Percentiles rank a stretch among this genome's conserved stretches.
phyloP scores from a whole-genome alignment of 2,797 vertebrate genomes.

The Kryptopterus vitreolus region DNA sequence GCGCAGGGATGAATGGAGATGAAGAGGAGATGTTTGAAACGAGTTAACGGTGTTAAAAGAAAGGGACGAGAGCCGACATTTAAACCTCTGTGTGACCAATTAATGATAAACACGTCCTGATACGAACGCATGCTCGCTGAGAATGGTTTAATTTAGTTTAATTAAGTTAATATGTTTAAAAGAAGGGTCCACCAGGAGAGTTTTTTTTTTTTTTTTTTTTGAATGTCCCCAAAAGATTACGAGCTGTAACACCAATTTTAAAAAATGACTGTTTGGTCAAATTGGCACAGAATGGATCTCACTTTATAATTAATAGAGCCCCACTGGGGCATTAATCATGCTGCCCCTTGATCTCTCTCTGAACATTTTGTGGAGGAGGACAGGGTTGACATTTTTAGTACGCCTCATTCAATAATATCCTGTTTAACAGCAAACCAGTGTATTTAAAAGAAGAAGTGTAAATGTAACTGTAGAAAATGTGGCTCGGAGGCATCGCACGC shows the following conservation, averaged over 20 bases:
- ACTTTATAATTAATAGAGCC: not conserved
- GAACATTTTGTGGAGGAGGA: not conserved
- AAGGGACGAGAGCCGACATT: not conserved
- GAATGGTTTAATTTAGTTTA: constrained; percentile 12
- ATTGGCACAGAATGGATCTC: not conserved
- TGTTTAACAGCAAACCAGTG: not conserved
- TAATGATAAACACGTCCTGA: not conserved
- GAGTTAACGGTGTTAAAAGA: constrained; percentile 2
- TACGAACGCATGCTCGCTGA: not conserved
- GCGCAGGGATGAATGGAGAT: not conserved
- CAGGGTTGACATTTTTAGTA: not conserved
- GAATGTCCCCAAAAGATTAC: not conserved
- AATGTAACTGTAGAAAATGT: not conserved
- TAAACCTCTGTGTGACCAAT: constrained; percentile 9
- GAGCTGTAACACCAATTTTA: not conserved
- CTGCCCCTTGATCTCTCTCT: not conserved
- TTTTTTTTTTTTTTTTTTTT: not conserved
- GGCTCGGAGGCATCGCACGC: not conserved
- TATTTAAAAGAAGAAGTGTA: not conserved
- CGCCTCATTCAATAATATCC: not conserved
- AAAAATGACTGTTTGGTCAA: not conserved
- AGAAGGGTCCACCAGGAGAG: not conserved
- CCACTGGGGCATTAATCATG: not conserved
- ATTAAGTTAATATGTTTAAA: constrained; percentile 5
- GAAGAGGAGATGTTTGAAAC: not conserved